A percentile compares a stretch with the other conserved stretches of the same genome.
These are phyloP conservation scores for Troglohyphantes excavatus DNA, from an alignment of 2,888 invertebrate species.

Conservation along the genomic window DNA sequence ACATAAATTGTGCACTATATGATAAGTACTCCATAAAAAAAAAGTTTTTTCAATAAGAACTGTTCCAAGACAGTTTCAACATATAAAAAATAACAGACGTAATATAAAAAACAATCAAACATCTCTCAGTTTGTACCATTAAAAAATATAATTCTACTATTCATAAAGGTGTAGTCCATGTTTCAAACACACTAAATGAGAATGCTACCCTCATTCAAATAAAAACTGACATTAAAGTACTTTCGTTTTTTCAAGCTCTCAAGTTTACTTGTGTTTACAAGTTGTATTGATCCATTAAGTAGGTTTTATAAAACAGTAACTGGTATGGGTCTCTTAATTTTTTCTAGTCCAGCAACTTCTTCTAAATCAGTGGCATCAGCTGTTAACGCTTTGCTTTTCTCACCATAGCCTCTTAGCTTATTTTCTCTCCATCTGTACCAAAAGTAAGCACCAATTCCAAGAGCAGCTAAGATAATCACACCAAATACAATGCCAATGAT, in stretches of 20 bases:
- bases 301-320: constrained; percentile 75
- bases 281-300: constrained; percentile 37
- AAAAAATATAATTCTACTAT: not conserved
- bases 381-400: constrained; percentile 75
- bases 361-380: constrained; percentile 74
- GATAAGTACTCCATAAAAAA: not conserved
- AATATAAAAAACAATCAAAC: not conserved
- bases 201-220: not conserved
- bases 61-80: not conserved
- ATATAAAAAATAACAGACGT: not conserved
- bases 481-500: constrained; percentile 67
- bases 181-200: not conserved
- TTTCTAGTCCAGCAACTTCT: constrained; percentile 70
- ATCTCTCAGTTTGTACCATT: not conserved
- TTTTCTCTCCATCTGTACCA: constrained; percentile 57
- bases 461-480: constrained; percentile 28
- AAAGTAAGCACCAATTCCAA: constrained; percentile 50
- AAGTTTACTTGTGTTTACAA: constrained; percentile 49
- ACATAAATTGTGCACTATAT: no score
- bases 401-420: constrained; percentile 65
- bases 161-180: not conserved
- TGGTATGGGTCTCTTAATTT: constrained; percentile 69
- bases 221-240: constrained; percentile 55
- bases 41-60: not conserved
- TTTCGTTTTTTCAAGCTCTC: constrained; percentile 59